phyloP scores from a whole-genome alignment of 2,113 vertebrate genomes.

The Tretioscincus oriximinensis region DNA sequence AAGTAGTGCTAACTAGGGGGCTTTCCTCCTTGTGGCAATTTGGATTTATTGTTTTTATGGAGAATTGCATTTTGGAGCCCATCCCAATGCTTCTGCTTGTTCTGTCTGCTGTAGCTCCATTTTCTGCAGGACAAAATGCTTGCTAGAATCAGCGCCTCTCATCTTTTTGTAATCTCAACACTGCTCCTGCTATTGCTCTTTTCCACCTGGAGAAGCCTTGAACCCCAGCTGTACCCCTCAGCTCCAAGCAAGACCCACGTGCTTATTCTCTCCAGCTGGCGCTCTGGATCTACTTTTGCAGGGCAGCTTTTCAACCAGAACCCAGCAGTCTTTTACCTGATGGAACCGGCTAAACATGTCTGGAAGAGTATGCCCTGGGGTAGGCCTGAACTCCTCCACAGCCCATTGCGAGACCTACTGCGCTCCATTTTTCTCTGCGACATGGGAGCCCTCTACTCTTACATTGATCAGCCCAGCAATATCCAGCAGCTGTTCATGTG shows the following conservation, averaged over 20 bases:
- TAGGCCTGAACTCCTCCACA: not conserved
- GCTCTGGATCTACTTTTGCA: conserved; percentile 64
- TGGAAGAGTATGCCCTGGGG: conserved; percentile 19
- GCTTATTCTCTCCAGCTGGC: conserved; percentile 63
- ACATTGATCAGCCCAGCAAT: not conserved
- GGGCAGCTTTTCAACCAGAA: conserved; percentile 69
- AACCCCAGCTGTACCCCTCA: not conserved
- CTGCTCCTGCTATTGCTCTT: not conserved
- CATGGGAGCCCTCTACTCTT: not conserved
- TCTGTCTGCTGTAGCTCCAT: not conserved
- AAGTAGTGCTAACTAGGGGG: no score
- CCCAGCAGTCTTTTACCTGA: conserved; percentile 67
- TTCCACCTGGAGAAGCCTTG: not conserved
- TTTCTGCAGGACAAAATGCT: not conserved
- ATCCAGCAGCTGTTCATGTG: conserved; percentile 10
- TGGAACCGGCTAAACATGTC: conserved; percentile 63
- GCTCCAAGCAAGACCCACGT: conserved; percentile 23
- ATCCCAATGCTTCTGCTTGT: not conserved
- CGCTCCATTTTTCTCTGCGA: conserved; percentile 25
- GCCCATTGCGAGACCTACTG: not conserved
- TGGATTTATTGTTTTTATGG: no score
- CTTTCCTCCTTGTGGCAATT: no score
- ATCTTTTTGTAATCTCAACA: not conserved
- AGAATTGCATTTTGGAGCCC: no score
- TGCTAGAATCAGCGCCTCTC: not conserved